Conservation (phyloP, 2,888 invertebrate species). For the Papilio demoleus region DNA sequence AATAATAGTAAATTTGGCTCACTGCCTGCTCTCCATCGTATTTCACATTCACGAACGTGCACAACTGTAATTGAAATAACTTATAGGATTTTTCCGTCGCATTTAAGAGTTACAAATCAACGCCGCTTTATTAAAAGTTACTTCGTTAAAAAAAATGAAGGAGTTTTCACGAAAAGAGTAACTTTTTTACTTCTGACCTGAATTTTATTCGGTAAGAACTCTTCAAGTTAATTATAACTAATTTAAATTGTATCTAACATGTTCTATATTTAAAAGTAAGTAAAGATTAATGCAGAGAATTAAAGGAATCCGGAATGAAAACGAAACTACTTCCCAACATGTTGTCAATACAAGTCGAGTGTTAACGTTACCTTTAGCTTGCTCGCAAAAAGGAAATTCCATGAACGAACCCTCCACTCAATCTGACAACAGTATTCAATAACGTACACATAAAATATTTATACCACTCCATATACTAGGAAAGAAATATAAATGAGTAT, state of each 20-base stretch:
- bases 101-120: conserved; percentile 20
- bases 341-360: neutral
- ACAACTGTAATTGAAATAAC: conserved; percentile 25
- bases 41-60: conserved; percentile 22
- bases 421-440: conserved; percentile 12
- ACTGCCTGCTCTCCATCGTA: conserved; percentile 17
- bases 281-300: neutral
- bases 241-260: too few relatives aligned
- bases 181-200: neutral
- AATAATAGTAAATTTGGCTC: conserved; percentile 22
- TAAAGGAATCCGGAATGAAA: neutral
- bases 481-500: neutral
- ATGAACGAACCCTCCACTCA: conserved; percentile 9
- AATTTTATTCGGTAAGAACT: neutral
- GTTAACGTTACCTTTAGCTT: conserved; percentile 2
- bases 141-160: conserved; percentile 10
- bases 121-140: conserved; percentile 14
- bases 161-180: neutral
- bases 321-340: neutral
- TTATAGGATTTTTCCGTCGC: conserved; percentile 22
- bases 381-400: neutral
- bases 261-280: neutral
- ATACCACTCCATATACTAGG: neutral
- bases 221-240: neutral
- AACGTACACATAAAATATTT: neutral